phyloP scores from a whole-genome alignment of 2,888 invertebrate species.

The Machimus atricapillus region DNA sequence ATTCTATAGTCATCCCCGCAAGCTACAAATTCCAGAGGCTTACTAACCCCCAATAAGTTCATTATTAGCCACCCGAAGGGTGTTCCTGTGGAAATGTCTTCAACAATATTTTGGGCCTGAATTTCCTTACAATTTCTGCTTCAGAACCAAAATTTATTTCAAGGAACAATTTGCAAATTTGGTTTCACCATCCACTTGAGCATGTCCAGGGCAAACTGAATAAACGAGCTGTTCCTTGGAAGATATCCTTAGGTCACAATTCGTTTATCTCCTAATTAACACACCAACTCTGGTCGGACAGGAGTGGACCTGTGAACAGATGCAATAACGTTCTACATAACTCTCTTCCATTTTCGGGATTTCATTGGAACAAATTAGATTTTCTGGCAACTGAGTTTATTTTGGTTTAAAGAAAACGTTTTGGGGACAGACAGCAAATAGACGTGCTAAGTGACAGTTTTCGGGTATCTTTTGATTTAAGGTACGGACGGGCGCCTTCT shows the following conservation, averaged over 20 bases:
- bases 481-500: background rate
- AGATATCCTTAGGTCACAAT: background rate
- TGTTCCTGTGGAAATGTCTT: background rate
- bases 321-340: background rate
- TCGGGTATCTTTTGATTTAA: background rate
- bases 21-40: background rate
- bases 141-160: background rate
- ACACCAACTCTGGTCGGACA: background rate
- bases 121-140: background rate
- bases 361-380: background rate
- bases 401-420: background rate
- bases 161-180: background rate
- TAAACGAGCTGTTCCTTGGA: background rate
- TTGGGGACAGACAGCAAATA: background rate
- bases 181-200: background rate
- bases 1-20: background rate
- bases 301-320: background rate
- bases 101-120: background rate
- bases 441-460: background rate
- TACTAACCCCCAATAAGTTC: background rate
- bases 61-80: background rate
- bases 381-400: background rate
- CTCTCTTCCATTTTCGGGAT: background rate
- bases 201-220: background rate
- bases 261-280: background rate